Base-by-base conservation (phyloP, 2,797 vertebrate genomes). In the Molothrus ater region DNA sequence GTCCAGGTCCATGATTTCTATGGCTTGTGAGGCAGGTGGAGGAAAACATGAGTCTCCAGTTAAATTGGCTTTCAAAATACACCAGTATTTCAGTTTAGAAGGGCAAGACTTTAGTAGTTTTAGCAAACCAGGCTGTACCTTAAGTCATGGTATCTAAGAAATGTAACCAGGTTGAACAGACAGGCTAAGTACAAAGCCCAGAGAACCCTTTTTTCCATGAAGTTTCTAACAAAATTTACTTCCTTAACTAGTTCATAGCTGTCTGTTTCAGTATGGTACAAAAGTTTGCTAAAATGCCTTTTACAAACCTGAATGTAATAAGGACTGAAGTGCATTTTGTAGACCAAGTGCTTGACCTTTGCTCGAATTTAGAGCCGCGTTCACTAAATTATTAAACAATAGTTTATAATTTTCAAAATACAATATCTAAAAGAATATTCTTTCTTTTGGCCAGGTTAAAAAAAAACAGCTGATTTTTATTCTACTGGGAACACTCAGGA, bases 361-460 rank as follows among this genome's bases (percentile, higher is more conserved):
- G 13, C 15, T 72, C 0, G 0, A 71, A 70, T 56, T 76, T 50
- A 61, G 11, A 80, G 6, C 10, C 61, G 5, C 54, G 5, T 69
- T 66, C 72, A 47, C 13, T 59, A 81, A 68, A 85, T 80, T 65
- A 61, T 72, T 85, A 72, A 69, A 11, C 21, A 54, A 34, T 34
- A 43, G 7, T 70, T 73, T 47, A 20, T 29, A 45, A 45, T 31
- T 47, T 6, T 28, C 85, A 26, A 72, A 53, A 61, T 1, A 0
- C 5, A 51, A 6, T 43, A 48, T 36, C 17, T 66, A 43, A 72
- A 80, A 57, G 1, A 6, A 17, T 75, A 65, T 65, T 65, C 6
- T 69, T 69, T 42, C 24, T 69, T 79, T 71, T 70, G 15, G 11
- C 29, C 20, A 43, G 10, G 11, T 16, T 76, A 48, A 85, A 89